These are phyloP conservation scores for Tetranychus piercei DNA, from an alignment of 2,888 invertebrate species.

Conservation along the genomic window DNA sequence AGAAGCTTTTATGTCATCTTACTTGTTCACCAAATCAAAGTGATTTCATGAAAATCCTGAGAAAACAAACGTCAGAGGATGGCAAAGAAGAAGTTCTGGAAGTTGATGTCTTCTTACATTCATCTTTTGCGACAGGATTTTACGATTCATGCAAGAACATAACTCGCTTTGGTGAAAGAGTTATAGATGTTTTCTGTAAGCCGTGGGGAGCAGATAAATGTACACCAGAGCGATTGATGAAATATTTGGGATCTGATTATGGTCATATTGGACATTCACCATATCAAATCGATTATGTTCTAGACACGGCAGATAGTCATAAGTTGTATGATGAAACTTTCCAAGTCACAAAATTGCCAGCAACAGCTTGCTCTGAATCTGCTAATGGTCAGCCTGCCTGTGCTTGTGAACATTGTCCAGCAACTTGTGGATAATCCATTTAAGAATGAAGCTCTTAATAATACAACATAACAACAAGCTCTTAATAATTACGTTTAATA, in stretches of 20 bases:
- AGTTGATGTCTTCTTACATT: constrained; percentile 22
- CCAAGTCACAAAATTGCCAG: background rate
- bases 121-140: constrained; percentile 20
- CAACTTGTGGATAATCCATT: constrained; percentile 10
- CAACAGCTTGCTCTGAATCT: constrained; percentile 13
- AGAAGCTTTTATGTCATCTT: constrained; percentile 24
- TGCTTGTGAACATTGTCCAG: constrained; percentile 16
- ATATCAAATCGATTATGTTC: constrained; percentile 23
- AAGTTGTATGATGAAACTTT: constrained; percentile 16
- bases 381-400: constrained; percentile 8
- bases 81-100: constrained; percentile 21
- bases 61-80: constrained; percentile 18
- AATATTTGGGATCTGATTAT: constrained; percentile 10
- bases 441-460: no score
- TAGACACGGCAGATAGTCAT: constrained; percentile 9
- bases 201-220: constrained; percentile 22
- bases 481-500: no score
- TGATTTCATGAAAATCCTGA: constrained; percentile 23
- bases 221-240: constrained; percentile 19
- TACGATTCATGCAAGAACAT: constrained; percentile 25
- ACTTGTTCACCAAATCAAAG: constrained; percentile 24
- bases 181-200: constrained; percentile 25
- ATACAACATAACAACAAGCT: no score
- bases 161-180: constrained; percentile 19
- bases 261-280: constrained; percentile 21